A percentile compares a stretch with the other conserved stretches of the same genome.
Evolutionary conservation across 2,113 vertebrate species (phyloP).

Genomic region (Rhinoptilus africanus): DNA sequence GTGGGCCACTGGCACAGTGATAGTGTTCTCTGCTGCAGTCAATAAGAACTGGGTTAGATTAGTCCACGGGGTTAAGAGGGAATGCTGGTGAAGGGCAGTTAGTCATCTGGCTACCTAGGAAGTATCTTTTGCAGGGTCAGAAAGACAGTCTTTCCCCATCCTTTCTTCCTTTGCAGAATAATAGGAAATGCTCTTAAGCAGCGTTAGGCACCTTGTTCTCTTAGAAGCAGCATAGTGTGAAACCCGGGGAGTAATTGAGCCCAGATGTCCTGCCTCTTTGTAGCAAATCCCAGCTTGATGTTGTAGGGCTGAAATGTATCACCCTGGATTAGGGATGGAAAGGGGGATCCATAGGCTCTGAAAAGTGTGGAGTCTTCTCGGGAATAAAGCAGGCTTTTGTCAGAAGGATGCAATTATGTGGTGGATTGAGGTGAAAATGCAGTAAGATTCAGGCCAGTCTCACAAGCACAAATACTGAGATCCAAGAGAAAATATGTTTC

Average conservation of each 20-base stretch:
- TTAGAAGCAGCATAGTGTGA: background rate
- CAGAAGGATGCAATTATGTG: background rate
- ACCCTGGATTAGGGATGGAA: background rate
- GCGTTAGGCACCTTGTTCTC: background rate
- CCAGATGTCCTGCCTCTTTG: background rate
- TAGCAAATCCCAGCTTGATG: background rate
- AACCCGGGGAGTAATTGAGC: background rate
- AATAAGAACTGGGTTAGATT: slow-evolving; percentile 20
- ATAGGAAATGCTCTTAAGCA: background rate
- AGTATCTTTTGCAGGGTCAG: background rate
- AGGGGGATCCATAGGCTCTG: background rate
- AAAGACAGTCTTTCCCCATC: background rate
- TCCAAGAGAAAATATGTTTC: background rate
- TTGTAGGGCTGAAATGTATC: background rate
- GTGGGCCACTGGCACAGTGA: background rate
- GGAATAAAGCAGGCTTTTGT: background rate
- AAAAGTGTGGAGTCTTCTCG: background rate
- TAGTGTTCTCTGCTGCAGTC: slow-evolving; percentile 2
- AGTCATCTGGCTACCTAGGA: background rate
- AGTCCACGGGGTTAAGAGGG: background rate
- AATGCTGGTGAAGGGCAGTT: slow-evolving; percentile 4
- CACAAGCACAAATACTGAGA: background rate
- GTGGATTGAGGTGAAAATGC: background rate
- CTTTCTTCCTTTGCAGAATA: background rate
- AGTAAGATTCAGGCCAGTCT: background rate